Evolutionary conservation across 2,797 vertebrate genomes (phyloP), one percentile per base, ranked within the genome.

Genomic region (Iguana delicatissima): DNA sequence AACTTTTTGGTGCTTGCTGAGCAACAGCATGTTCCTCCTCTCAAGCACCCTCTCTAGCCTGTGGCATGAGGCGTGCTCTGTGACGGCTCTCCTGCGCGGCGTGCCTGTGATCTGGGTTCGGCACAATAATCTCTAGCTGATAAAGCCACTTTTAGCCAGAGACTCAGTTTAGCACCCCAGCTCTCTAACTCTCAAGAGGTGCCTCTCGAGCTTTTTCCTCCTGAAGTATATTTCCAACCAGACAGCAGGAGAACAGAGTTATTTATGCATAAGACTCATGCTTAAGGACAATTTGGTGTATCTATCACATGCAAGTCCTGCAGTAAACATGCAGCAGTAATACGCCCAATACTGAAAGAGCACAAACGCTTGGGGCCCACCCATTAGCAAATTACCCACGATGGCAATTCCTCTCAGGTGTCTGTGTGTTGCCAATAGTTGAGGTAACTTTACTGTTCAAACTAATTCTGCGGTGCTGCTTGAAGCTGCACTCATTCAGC

Each of bases 401-500:
- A 69, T 52, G 50, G 77, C 55, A 59, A 42, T 57, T 59, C 42
- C 46, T 86, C 59, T 35, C 42, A 73, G 73, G 29, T 76, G 29
- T 20, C 24, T 74, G 38, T 59, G 52, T 86, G 38, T 55, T 69
- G 32, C 80, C 9, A 50, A 57, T 26, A 50, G 86, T 6, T 67
- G 77, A 88, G 62, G 46, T 69, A 80, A 80, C 16, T 13, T 32
- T 64, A 38, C 46, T 69, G 86, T 52, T 69, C 77, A 88, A 38
- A 72, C 77, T 62, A 72, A 88, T 88, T 81, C 46, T 72, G 77
- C 13, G 64, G 86, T 72, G 79, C 55, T 81, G 46, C 64, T 18
- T 81, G 86, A 26, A 79, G 46, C 26, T 81, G 52, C 20, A 69
- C 35, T 38, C 62, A 67, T 72, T 81, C 62, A 38, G 79, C 6